phyloP scores from a whole-genome alignment of 2,888 invertebrate species.

The Mechanitis mazaeus region DNA sequence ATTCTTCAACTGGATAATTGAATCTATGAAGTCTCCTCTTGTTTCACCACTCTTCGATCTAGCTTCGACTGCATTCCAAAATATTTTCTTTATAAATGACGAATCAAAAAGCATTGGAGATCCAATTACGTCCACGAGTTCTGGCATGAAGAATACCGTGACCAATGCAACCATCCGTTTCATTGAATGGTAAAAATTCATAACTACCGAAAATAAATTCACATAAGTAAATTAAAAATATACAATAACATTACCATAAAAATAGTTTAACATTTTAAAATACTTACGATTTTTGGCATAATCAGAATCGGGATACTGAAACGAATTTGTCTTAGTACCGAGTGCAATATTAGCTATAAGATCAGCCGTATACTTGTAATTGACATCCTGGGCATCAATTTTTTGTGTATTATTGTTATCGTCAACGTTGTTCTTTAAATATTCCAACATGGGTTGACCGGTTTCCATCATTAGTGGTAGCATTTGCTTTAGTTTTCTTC shows the following conservation, averaged over 20 bases:
- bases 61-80: slow-evolving; percentile 30
- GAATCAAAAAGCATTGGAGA: slow-evolving; percentile 31
- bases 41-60: slow-evolving; percentile 31
- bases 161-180: slow-evolving; percentile 36
- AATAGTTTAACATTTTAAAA: too few species aligned
- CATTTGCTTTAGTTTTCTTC: slow-evolving; percentile 31
- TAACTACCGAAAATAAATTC: slow-evolving; percentile 26
- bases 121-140: slow-evolving; percentile 31
- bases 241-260: too few species aligned
- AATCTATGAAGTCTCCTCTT: slow-evolving; percentile 35
- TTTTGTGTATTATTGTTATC: slow-evolving; percentile 7
- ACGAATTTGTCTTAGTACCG: slow-evolving; percentile 33
- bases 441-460: slow-evolving; percentile 32
- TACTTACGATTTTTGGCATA: slow-evolving; percentile 34
- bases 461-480: slow-evolving; percentile 33
- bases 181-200: slow-evolving; percentile 32
- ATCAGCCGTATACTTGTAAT: slow-evolving; percentile 34
- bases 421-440: slow-evolving; percentile 18
- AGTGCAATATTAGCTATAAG: slow-evolving; percentile 35
- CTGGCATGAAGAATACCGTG: slow-evolving; percentile 36
- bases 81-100: slow-evolving; percentile 30
- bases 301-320: slow-evolving; percentile 30
- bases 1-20: slow-evolving; percentile 33
- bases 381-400: slow-evolving; percentile 32
- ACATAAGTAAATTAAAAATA: background rate